Percentiles rank a stretch among this genome's conserved stretches.
Evolutionary conservation across 2,113 vertebrate species (phyloP).

Genomic region (Pachyramphus minor): DNA sequence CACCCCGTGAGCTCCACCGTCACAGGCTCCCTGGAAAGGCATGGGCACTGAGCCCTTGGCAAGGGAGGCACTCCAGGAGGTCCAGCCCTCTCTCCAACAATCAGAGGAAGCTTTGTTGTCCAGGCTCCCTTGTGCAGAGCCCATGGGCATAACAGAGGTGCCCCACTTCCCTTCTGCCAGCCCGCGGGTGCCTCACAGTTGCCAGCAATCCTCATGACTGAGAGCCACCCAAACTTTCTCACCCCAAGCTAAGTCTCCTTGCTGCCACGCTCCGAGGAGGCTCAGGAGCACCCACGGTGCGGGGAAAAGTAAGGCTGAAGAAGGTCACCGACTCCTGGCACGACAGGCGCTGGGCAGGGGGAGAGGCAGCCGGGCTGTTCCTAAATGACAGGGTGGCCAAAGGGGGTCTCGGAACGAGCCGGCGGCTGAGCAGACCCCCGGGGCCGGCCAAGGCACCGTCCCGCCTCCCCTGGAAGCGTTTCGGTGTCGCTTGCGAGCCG

Average conservation of each 20-base stretch:
- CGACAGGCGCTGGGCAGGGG: neutral
- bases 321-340: neutral
- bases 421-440: neutral
- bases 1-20: fast-evolving
- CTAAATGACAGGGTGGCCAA: neutral
- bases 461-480: neutral
- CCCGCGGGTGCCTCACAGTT: neutral
- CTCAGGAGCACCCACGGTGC: fast-evolving
- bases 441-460: too few species aligned
- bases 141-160: neutral
- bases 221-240: neutral
- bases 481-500: neutral
- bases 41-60: neutral
- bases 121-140: neutral
- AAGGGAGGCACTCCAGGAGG: neutral
- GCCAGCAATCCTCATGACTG: neutral
- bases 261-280: neutral
- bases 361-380: neutral
- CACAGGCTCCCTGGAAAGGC: fast-evolving
- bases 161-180: neutral
- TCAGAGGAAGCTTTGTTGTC: neutral
- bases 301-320: neutral
- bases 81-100: neutral
- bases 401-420: neutral
- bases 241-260: neutral